Percentiles rank a stretch among this genome's conserved stretches.
phyloP scores from a whole-genome alignment of 2,888 invertebrate species.

The Pandemis heparana region DNA sequence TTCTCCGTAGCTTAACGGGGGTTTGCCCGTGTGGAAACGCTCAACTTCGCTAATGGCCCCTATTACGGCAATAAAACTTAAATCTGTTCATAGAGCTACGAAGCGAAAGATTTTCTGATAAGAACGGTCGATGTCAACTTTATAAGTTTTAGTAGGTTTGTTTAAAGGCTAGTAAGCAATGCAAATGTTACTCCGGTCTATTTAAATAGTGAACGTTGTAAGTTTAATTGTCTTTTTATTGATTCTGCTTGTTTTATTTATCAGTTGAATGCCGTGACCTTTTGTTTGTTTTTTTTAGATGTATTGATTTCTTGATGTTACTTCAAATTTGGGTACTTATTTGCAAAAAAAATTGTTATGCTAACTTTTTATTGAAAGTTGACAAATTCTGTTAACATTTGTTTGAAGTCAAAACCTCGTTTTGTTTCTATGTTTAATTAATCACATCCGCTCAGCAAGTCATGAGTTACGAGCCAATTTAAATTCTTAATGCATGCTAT shows the following conservation, averaged over 20 bases:
- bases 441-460: neutral
- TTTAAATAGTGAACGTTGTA: neutral
- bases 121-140: slow-evolving; percentile 42
- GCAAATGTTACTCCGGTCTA: neutral
- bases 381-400: neutral
- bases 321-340: too few species aligned
- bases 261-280: slow-evolving; percentile 1
- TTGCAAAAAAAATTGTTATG: too few species aligned
- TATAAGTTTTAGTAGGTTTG: slow-evolving; percentile 13
- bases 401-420: neutral
- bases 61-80: slow-evolving; percentile 64
- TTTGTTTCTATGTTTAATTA: slow-evolving; percentile 3
- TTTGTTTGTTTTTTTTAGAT: neutral
- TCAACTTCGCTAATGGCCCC: slow-evolving; percentile 62
- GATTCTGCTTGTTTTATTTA: slow-evolving; percentile 4
- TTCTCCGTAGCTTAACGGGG: slow-evolving; percentile 64
- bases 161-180: neutral
- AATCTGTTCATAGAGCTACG: slow-evolving; percentile 58
- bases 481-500: slow-evolving; percentile 14
- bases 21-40: slow-evolving; percentile 57
- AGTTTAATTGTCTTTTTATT: neutral
- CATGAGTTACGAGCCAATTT: slow-evolving; percentile 17
- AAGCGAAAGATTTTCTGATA: slow-evolving; percentile 52
- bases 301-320: neutral
- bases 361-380: too few species aligned